Percentiles rank a stretch among this genome's conserved stretches.
These are phyloP conservation scores for Cyanoderma ruficeps DNA, from an alignment of 2,113 vertebrate species.

Conservation along the genomic window DNA sequence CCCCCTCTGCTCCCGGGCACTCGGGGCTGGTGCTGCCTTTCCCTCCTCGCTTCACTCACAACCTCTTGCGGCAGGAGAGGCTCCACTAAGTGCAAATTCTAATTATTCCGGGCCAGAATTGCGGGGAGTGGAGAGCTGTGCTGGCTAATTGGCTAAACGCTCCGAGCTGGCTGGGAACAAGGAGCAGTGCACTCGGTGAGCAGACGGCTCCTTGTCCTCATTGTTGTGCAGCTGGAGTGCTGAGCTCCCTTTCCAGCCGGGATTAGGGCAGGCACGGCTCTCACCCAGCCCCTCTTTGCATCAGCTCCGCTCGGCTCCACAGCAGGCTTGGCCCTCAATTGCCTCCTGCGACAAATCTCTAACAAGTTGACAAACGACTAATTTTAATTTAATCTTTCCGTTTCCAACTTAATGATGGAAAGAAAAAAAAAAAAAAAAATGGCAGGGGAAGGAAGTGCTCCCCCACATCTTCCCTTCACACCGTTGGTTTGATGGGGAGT, in stretches of 20 bases:
- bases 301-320: constrained; percentile 13
- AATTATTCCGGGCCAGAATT: neutral
- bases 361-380: constrained; percentile 77
- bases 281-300: neutral
- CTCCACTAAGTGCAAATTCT: neutral
- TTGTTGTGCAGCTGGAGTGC: neutral
- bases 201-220: neutral
- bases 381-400: constrained; percentile 77
- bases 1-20: neutral
- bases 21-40: neutral
- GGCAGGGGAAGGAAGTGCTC: constrained; percentile 15
- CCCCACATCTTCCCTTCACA: constrained; percentile 61
- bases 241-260: constrained; percentile 4
- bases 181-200: neutral
- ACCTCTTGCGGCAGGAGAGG: neutral
- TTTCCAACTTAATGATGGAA: constrained; percentile 51
- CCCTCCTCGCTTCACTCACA: neutral
- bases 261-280: neutral
- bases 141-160: constrained; percentile 28
- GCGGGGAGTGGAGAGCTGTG: constrained; percentile 3
- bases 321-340: constrained; percentile 62
- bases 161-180: neutral
- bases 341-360: constrained; percentile 68
- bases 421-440: neutral
- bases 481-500: constrained; percentile 64